Percentiles rank a stretch among this genome's conserved stretches.
phyloP scores from a whole-genome alignment of 1,140 invertebrate genomes.

The Drosophila gunungcola region DNA sequence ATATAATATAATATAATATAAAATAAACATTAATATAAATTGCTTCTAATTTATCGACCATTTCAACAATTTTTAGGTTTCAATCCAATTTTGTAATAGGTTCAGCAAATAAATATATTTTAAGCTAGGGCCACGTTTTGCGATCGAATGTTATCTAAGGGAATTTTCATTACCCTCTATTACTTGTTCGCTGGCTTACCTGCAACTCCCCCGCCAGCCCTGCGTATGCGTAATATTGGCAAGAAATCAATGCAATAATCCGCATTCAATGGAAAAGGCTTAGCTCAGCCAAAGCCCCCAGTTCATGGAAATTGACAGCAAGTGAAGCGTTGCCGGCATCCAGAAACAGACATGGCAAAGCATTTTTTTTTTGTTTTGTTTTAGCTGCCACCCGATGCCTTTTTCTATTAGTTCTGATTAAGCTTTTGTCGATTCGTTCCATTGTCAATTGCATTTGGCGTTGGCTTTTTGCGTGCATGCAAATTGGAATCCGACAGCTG shows the following conservation, averaged over 20 bases:
- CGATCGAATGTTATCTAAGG: background rate
- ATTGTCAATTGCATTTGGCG: constrained; percentile 70
- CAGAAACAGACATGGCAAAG: constrained; percentile 38
- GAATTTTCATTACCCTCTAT: background rate
- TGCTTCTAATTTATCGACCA: too few relatives aligned
- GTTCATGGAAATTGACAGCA: constrained; percentile 70
- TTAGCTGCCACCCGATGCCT: constrained; percentile 17
- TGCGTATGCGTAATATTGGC: constrained; percentile 51
- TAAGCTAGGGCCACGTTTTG: background rate
- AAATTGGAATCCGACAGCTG: constrained; percentile 55
- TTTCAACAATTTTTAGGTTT: too few relatives aligned
- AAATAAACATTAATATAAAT: too few relatives aligned
- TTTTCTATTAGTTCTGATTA: constrained; percentile 62
- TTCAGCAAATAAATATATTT: background rate
- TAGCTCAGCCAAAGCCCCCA: constrained; percentile 58
- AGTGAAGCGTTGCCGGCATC: constrained; percentile 38
- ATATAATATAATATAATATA: too few relatives aligned
- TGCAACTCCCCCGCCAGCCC: constrained; percentile 16
- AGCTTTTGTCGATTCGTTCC: constrained; percentile 46
- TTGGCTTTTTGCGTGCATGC: constrained; percentile 47
- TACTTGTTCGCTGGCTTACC: constrained; percentile 17
- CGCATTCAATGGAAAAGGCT: constrained; percentile 65
- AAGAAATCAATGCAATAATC: constrained; percentile 70
- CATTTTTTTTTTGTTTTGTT: constrained; percentile 49
- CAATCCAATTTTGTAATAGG: background rate